Evolutionary conservation across 2,113 vertebrate species (phyloP).

Genomic region (Daphoenositta chrysoptera): DNA sequence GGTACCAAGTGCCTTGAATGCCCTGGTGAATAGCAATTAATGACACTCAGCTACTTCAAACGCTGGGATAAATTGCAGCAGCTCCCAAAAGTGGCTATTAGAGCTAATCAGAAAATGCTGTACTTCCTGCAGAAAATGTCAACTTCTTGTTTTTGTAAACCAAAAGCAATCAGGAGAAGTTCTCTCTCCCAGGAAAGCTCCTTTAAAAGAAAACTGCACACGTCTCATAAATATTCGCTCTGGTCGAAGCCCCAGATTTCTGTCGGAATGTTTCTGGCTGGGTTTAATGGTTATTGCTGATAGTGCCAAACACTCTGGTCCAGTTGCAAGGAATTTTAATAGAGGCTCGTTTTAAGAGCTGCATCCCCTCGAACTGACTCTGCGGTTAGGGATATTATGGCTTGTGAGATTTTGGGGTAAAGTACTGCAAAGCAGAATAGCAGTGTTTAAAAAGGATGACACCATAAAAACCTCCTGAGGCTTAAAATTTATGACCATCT

Average conservation of each 20-base stretch:
- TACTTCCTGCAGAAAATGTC: conserved; percentile 65
- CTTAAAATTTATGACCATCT: not conserved
- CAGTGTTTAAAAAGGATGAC: not conserved
- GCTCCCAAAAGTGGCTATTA: conserved; percentile 63
- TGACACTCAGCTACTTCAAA: conserved; percentile 55
- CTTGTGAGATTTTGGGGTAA: not conserved
- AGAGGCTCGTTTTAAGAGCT: not conserved
- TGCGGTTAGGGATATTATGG: not conserved
- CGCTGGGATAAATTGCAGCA: conserved; percentile 56
- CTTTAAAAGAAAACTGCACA: not conserved
- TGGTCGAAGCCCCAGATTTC: not conserved
- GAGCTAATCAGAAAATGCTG: conserved; percentile 65
- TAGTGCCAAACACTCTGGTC: not conserved
- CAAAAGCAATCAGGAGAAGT: conserved; percentile 35
- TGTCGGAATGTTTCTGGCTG: not conserved
- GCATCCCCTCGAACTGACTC: not conserved
- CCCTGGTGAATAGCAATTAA: conserved; percentile 51
- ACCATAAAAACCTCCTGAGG: not conserved
- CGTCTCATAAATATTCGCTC: not conserved
- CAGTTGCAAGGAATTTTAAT: not conserved
- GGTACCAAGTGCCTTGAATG: conserved; percentile 47
- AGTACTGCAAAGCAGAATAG: not conserved
- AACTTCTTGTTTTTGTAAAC: conserved; percentile 63
- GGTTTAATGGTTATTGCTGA: not conserved
- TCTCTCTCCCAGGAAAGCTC: conserved; percentile 17